A percentile compares a stretch with the other conserved stretches of the same genome.
Evolutionary conservation across 1,140 invertebrate species (phyloP).

Genomic region (Cepaea nemoralis): DNA sequence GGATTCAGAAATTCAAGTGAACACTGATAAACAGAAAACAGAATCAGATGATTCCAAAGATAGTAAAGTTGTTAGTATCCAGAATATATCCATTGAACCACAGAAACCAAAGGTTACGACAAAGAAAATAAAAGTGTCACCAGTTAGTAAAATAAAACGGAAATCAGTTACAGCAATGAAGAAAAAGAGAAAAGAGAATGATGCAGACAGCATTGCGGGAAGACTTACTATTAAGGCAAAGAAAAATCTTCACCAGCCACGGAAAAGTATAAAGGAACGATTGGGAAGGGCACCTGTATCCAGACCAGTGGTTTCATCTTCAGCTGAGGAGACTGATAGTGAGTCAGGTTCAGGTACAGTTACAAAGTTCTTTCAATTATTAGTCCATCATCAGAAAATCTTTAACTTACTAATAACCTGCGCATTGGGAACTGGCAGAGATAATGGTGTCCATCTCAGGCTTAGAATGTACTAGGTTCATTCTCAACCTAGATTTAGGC

Average conservation of each 20-base stretch:
- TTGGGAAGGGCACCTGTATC: neutral
- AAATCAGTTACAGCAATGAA: neutral
- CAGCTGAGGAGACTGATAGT: neutral
- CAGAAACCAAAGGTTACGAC: neutral
- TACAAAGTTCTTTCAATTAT: too few relatives aligned
- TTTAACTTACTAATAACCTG: too few relatives aligned
- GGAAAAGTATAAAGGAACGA: conserved; percentile 15
- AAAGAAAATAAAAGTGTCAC: neutral
- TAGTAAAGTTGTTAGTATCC: neutral
- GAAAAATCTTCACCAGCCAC: conserved; percentile 1
- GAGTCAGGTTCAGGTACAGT: conserved; percentile 22
- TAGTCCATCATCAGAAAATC: too few relatives aligned
- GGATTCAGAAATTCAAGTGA: neutral
- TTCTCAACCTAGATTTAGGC: too few relatives aligned
- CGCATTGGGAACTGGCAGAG: too few relatives aligned
- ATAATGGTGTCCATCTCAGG: too few relatives aligned
- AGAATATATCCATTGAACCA: neutral
- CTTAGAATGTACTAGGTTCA: too few relatives aligned
- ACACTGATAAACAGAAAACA: neutral
- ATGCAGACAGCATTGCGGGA: too few relatives aligned
- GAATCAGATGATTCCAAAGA: neutral
- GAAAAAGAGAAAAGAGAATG: neutral
- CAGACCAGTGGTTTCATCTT: neutral
- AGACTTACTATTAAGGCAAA: neutral
- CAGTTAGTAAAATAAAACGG: neutral